Evolutionary conservation across 2,888 invertebrate species (phyloP).

Genomic region (Drepana falcataria): DNA sequence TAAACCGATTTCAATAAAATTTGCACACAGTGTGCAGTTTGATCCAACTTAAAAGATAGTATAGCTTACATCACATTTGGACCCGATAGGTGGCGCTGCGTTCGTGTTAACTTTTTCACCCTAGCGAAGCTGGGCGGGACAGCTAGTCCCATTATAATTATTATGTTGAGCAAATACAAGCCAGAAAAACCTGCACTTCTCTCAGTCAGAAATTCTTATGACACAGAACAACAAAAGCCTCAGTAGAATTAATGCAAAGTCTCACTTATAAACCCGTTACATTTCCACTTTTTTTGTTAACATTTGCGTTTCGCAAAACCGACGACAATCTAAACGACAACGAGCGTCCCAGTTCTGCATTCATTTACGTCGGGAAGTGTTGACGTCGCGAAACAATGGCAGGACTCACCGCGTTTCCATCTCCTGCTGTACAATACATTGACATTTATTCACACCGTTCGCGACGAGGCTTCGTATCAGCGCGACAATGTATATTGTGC

Average conservation of each 20-base stretch:
- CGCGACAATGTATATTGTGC: constrained; percentile 34
- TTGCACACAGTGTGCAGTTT: too few relatives aligned
- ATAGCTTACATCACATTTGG: too few relatives aligned
- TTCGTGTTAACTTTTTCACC: too few relatives aligned
- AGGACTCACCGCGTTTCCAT: constrained; percentile 40
- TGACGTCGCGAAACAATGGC: constrained; percentile 47
- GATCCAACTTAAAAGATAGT: too few relatives aligned
- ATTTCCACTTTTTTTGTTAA: constrained; percentile 29
- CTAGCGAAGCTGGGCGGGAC: too few relatives aligned
- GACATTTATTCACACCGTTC: constrained; percentile 29
- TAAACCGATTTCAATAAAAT: too few relatives aligned
- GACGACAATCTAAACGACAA: constrained; percentile 44
- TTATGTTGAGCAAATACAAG: too few relatives aligned
- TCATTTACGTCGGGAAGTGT: constrained; percentile 52
- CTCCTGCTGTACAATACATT: constrained; percentile 42
- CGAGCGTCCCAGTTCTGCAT: constrained; percentile 43
- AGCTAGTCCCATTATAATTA: too few relatives aligned
- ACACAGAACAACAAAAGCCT: background rate
- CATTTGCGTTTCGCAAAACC: constrained; percentile 29
- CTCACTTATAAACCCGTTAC: constrained; percentile 28
- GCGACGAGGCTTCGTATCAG: constrained; percentile 24
- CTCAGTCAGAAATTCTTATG: background rate
- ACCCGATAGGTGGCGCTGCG: too few relatives aligned
- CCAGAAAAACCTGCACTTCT: background rate
- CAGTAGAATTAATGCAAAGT: constrained; percentile 19